Conservation (phyloP, 1,140 invertebrate genomes). For the Drosophila nebulosa region DNA sequence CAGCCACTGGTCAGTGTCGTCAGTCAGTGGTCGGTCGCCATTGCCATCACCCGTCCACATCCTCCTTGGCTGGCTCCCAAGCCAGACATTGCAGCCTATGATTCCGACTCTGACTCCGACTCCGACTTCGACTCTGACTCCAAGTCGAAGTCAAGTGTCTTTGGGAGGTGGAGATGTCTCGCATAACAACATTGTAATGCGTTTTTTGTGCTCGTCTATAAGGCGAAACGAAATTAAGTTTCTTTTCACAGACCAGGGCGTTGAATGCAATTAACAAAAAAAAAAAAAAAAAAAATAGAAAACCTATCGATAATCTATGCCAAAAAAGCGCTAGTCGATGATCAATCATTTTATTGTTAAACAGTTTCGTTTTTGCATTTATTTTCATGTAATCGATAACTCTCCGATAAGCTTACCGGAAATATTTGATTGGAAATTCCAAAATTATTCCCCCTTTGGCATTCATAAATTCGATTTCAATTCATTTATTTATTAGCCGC, state of each 20-base stretch:
- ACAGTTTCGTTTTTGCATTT: constrained; percentile 20
- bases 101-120: background rate
- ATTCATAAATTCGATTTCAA: constrained; percentile 22
- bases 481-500: constrained; percentile 49
- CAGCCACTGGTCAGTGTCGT: constrained; percentile 33
- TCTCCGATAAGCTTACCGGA: too few relatives aligned
- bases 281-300: background rate
- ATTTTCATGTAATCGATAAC: too few relatives aligned
- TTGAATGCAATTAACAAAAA: background rate
- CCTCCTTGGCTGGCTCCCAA: background rate
- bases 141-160: constrained; percentile 38
- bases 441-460: background rate
- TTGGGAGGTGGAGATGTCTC: constrained; percentile 25
- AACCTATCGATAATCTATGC: too few relatives aligned
- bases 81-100: too few relatives aligned
- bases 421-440: background rate
- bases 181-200: constrained; percentile 71
- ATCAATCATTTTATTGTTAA: constrained; percentile 5
- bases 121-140: constrained; percentile 4
- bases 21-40: background rate
- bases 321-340: background rate
- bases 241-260: background rate
- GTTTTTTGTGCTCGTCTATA: constrained; percentile 33
- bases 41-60: background rate
- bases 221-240: background rate